Conservation (phyloP, 23 tunicate species). For the Ascidia mentula region DNA sequence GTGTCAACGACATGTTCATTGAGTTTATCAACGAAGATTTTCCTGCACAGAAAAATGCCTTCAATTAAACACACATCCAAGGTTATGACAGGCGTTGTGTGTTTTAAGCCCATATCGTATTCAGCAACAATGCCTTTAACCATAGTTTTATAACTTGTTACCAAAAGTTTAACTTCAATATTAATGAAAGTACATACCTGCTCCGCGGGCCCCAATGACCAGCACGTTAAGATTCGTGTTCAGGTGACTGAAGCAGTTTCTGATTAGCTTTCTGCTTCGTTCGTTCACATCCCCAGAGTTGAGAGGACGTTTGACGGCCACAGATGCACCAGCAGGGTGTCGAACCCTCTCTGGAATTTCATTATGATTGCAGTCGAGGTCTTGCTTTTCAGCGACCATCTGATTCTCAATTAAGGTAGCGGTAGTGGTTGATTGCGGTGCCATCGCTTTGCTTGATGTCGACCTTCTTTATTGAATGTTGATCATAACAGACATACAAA, state of each 20-base stretch:
- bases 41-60: constrained; percentile 36
- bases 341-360: constrained; percentile 7
- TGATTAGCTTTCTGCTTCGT: constrained; percentile 67
- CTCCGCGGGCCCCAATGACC: constrained; percentile 66
- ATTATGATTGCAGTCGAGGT: constrained; percentile 42
- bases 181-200: constrained; percentile 49
- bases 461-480: not conserved
- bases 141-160: not conserved
- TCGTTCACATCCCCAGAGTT: constrained; percentile 47
- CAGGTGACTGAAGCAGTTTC: constrained; percentile 69
- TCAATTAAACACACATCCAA: not conserved
- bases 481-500: not conserved
- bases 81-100: too few species aligned
- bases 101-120: too few species aligned
- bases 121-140: not conserved
- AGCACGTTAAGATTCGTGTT: constrained; percentile 83
- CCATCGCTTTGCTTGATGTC: not conserved
- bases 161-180: not conserved
- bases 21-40: constrained; percentile 96
- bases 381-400: not conserved
- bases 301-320: constrained; percentile 16
- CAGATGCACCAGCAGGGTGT: constrained; percentile 20
- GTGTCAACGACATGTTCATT: constrained; percentile 92
- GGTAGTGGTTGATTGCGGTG: constrained; percentile 25
- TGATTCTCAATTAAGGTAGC: not conserved